Percentiles rank a stretch among this genome's conserved stretches.
Evolutionary conservation across 2,888 invertebrate genomes (phyloP).

Genomic region (Girardia tigrina): DNA sequence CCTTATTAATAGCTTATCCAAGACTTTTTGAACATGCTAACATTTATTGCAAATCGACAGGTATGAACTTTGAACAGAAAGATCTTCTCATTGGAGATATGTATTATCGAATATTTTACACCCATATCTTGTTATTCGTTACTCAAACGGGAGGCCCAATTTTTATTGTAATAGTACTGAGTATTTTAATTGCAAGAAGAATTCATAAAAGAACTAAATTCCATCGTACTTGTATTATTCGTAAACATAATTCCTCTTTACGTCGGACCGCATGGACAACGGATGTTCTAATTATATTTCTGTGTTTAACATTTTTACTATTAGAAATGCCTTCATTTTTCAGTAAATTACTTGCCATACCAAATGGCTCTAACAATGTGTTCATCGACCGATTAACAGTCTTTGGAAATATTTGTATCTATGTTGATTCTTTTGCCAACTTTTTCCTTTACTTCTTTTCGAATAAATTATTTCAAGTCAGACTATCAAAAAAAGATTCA

Average conservation of each 20-base stretch:
- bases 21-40: neutral
- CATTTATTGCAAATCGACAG: neutral
- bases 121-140: neutral
- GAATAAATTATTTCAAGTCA: neutral
- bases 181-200: neutral
- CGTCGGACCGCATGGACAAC: neutral
- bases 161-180: neutral
- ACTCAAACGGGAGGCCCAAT: neutral
- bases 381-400: neutral
- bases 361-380: neutral
- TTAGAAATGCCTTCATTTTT: slow-evolving; percentile 9
- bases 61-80: neutral
- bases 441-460: neutral
- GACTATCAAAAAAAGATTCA: neutral
- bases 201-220: neutral
- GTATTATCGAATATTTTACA: neutral
- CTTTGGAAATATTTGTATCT: neutral
- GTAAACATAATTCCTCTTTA: neutral
- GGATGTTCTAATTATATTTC: neutral
- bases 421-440: neutral
- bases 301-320: neutral
- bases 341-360: slow-evolving; percentile 13
- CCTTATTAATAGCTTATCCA: neutral
- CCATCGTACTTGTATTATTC: neutral
- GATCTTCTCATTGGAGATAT: neutral